These are phyloP conservation scores for Odontophorus gujanensis DNA, from an alignment of 2,113 vertebrate genomes.

Conservation along the genomic window DNA sequence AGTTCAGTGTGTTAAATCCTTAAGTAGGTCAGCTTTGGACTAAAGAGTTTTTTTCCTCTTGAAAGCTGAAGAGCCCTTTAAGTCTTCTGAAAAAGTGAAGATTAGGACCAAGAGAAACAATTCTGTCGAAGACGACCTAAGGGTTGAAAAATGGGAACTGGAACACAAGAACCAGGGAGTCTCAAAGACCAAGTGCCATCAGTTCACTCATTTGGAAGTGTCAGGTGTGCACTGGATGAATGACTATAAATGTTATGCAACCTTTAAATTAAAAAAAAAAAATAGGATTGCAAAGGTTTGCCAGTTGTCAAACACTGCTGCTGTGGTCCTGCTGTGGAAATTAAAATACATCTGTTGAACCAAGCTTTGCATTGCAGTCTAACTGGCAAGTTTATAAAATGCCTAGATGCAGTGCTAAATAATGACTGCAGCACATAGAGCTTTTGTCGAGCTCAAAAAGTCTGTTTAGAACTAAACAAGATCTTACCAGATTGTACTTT, in stretches of 20 bases:
- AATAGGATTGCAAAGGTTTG: not conserved
- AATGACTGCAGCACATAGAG: not conserved
- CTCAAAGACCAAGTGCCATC: fast-evolving
- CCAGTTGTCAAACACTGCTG: not conserved
- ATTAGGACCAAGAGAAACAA: not conserved
- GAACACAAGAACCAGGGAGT: not conserved
- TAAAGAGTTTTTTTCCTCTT: not conserved
- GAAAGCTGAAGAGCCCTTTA: not conserved
- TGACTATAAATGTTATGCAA: not conserved
- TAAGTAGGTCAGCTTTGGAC: not conserved
- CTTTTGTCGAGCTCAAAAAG: not conserved
- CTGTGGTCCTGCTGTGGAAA: not conserved
- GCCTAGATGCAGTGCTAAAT: not conserved
- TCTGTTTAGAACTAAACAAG: not conserved
- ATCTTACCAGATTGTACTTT: not conserved
- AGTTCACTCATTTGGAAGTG: not conserved
- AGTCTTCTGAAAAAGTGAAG: not conserved
- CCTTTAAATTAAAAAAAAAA: not conserved
- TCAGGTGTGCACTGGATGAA: not conserved
- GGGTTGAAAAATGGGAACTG: not conserved
- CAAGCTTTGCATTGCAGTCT: not conserved
- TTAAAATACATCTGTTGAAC: not conserved
- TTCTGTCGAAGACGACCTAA: not conserved
- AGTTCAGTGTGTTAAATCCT: not conserved
- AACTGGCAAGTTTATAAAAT: not conserved